Percentiles rank a stretch among this genome's conserved stretches.
Evolutionary conservation across 2,797 vertebrate species (phyloP).

Genomic region (Xiphorhynchus erythropygius): DNA sequence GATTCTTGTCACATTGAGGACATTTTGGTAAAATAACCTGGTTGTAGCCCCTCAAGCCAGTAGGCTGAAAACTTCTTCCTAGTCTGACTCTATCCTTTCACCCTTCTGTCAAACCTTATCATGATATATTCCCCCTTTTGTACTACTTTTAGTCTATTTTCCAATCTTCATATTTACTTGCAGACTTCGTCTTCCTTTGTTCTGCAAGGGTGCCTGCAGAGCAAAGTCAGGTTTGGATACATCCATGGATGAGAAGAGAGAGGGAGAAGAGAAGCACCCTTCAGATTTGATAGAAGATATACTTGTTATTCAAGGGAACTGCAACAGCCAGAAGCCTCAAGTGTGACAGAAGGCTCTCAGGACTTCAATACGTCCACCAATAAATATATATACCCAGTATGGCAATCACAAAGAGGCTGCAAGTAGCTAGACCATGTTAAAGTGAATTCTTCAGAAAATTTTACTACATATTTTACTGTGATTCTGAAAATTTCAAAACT

Average conservation of each 20-base stretch:
- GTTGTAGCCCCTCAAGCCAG: background rate
- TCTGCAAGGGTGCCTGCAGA: background rate
- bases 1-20: background rate
- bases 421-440: background rate
- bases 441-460: background rate
- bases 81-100: background rate
- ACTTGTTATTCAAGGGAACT: background rate
- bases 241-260: background rate
- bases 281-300: background rate
- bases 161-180: background rate
- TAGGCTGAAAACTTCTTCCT: background rate
- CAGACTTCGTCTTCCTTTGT: background rate
- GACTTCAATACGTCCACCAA: background rate
- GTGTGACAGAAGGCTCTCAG: background rate
- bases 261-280: background rate
- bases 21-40: background rate
- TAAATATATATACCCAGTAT: rapidly evolving
- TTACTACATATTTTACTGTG: background rate
- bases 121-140: background rate
- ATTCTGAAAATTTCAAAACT: background rate
- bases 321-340: background rate
- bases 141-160: background rate
- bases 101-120: background rate
- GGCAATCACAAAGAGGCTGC: background rate
- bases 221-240: background rate